phyloP scores from a whole-genome alignment of 2,797 vertebrate genomes.

The Pachyuromys duprasi region DNA sequence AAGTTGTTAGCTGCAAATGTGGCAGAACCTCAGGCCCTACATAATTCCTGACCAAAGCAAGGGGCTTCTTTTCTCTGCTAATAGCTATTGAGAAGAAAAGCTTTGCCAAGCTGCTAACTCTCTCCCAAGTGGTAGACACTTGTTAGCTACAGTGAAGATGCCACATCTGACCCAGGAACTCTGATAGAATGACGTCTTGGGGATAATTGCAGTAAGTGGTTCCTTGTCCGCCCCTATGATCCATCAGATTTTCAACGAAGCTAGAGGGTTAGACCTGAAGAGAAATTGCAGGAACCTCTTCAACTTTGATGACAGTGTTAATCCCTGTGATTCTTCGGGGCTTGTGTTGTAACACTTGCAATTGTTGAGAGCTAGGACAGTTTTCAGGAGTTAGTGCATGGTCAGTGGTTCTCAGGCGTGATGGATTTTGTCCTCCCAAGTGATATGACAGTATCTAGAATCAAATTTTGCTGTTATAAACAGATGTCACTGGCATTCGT shows the following conservation, averaged over 20 bases:
- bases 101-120: neutral
- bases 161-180: neutral
- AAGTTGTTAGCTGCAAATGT: neutral
- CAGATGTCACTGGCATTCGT: neutral
- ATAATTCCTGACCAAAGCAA: neutral
- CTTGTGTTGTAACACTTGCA: neutral
- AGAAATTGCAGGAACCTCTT: neutral
- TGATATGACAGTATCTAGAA: neutral
- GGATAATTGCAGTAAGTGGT: neutral
- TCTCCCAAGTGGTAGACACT: neutral
- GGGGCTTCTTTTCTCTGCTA: neutral
- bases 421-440: neutral
- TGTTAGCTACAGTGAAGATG: neutral
- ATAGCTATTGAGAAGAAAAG: slow-evolving; percentile 10
- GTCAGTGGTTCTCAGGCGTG: neutral
- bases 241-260: slow-evolving; percentile 16
- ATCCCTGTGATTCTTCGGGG: neutral
- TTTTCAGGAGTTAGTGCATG: neutral
- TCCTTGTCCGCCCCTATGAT: neutral
- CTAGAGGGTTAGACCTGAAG: neutral
- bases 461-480: neutral
- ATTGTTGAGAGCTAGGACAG: neutral
- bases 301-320: neutral
- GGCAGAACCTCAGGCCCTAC: neutral
- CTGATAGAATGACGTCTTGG: neutral